Evolutionary conservation across 2,888 invertebrate species (phyloP), one percentile per base, ranked within the genome.

Genomic region (Strigamia maritima): DNA sequence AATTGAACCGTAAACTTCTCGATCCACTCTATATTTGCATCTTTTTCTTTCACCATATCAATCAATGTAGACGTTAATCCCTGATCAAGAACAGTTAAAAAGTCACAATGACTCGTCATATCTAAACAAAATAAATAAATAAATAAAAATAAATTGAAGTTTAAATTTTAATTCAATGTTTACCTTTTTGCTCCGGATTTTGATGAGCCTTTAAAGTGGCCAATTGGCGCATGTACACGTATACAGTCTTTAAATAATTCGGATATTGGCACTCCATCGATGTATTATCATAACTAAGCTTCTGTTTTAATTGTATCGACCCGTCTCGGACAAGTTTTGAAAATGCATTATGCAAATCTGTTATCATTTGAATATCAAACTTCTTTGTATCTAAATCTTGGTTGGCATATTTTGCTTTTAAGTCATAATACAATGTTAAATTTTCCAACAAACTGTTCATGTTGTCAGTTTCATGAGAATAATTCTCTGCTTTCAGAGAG

Each of bases 11-110:
- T 44, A 65, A 65, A 65, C 22, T 65, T 65, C 24, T 65, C 60
- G 22, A 65, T 24, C 60, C 60, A 65, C 12, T 65, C 60, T 8
- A 65, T 24, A 8, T 24, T 65, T 12, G 24, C 60, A 22, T 65
- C 60, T 65, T 65, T 65, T 65, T 65, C 60, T 19, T 12, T 65
- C 24, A 65, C 24, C 60, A 65, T 65, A 4, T 65, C 60, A n/a
- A 65, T 65, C 60, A 65, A 65, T 24, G 60, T 65, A 24, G 22
- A 22, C 8, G 60, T 65, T 12, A 65, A 65, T 6, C 60, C 60
- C 24, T 65, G 60, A 65, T 65, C 60, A 22, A 65, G 22, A 65
- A 65, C 24, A 22, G 4, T 22, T n/a, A 65, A 22, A 24, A 65
- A 65, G 19, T 65, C 19, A 24, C 60, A 65, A 22, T 24, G 22